Conservation (phyloP, 1,140 invertebrate species). For the Bathynomus jamesi region DNA sequence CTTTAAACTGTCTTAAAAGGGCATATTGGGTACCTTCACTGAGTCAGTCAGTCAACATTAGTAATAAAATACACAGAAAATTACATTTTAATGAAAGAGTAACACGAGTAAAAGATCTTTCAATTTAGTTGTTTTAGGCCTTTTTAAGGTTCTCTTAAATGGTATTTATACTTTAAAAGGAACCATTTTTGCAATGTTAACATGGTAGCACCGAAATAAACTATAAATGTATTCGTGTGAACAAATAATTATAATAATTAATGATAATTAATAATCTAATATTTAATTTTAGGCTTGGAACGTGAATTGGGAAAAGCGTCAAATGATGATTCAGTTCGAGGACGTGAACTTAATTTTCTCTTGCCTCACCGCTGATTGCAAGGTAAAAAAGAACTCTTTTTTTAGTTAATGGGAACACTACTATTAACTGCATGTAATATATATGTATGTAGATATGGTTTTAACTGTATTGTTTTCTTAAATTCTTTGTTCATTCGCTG, state of each 20-base stretch:
- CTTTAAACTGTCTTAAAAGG: neutral
- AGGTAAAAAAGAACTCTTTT: conserved; percentile 44
- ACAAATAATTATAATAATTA: neutral
- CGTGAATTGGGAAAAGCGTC: conserved; percentile 98
- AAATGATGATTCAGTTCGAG: conserved; percentile 97
- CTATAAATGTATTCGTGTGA: too few relatives aligned
- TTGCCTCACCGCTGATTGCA: conserved; percentile 89
- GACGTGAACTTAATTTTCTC: conserved; percentile 88
- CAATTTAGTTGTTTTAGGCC: conserved; percentile 29
- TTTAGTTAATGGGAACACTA: too few relatives aligned
- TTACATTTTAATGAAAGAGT: neutral
- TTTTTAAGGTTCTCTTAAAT: too few relatives aligned
- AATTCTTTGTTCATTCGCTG: too few relatives aligned
- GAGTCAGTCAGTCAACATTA: neutral
- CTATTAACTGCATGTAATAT: too few relatives aligned
- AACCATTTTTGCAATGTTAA: too few relatives aligned
- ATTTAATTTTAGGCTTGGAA: conserved; percentile 75
- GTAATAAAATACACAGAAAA: too few relatives aligned
- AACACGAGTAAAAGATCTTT: neutral
- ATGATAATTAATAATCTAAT: neutral
- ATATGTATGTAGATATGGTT: too few relatives aligned
- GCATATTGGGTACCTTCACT: neutral
- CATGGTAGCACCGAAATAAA: too few relatives aligned
- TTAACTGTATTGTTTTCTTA: too few relatives aligned
- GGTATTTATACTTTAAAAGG: too few relatives aligned